Base-by-base conservation (phyloP, 92 coral and sea anemone species). In the Porites rus region DNA sequence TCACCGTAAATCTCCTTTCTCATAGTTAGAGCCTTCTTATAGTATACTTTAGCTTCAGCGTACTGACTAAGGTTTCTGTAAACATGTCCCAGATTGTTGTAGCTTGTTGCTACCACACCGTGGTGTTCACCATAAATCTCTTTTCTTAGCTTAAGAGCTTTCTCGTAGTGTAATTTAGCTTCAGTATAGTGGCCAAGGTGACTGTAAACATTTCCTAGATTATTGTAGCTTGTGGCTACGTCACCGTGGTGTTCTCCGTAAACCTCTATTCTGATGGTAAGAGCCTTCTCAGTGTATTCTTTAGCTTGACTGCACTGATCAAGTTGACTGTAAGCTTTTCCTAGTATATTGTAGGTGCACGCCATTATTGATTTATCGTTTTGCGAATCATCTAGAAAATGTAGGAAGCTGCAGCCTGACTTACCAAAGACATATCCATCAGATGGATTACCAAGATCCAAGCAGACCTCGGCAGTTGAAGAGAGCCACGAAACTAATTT, bases 291-390 rank as follows among this genome's bases (percentile, higher is more conserved):
- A 59, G 12, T 46, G 25, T n/a, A 62, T 7, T 43, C 51, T 18
- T 78, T 82, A 17, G 91, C 91, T 82, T 88, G 20, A 6, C 25
- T 12, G 38, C 13, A 24, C n/a, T 20, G n/a, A 21, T 63, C 50
- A 13, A 81, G 19, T 17, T 66, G 10, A 12, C 9, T 25, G 20
- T 80, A 68, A 74, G 71, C 74, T 21, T 3, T 0, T 19, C 84
- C 92, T 4, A 89, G 77, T 50, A 58, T 21, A 52, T 54, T 14
- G 66, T 69, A 38, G 46, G 46, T 38, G 46, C 6, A 38, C 46
- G 46, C 46, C 46, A 38, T 38, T 38, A 38, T 38, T 38, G 46
- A 38, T 38, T 38, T 38, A 38, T 38, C 46, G 46, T 38, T 38
- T 38, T 38, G 46, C 46, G 46, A 38, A 38, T 38, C 46, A 4